phyloP scores from a whole-genome alignment of 2,113 vertebrate species.

The Epinephelus lanceolatus region DNA sequence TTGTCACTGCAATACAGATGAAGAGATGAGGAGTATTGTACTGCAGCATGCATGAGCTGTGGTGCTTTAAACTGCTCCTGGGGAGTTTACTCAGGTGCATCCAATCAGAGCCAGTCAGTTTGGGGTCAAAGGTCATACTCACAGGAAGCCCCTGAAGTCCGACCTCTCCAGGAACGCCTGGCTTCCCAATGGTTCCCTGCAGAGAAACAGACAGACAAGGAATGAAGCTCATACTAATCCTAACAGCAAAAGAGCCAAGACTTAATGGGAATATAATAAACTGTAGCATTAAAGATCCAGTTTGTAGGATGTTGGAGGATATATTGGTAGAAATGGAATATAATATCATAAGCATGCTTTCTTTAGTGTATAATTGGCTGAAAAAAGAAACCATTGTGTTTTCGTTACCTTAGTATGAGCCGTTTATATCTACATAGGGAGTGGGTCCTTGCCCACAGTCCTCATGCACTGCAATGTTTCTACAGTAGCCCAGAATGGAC shows the following conservation, averaged over 20 bases:
- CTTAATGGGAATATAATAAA: not conserved
- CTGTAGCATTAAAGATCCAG: too few relatives aligned
- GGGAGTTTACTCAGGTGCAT: conserved; percentile 52
- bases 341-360: too few relatives aligned
- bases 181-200: conserved; percentile 92
- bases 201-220: conserved; percentile 31
- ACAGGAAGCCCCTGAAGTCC: conserved; percentile 95
- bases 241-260: not conserved
- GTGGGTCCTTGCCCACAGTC: too few relatives aligned
- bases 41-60: not conserved
- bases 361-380: too few relatives aligned
- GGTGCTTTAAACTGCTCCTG: not conserved
- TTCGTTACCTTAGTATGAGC: too few relatives aligned
- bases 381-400: too few relatives aligned
- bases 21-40: not conserved
- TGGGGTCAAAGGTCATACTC: conserved; percentile 81
- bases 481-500: too few relatives aligned
- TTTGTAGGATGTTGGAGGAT: too few relatives aligned
- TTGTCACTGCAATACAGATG: not conserved
- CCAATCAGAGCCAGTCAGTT: conserved; percentile 50
- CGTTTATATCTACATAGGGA: too few relatives aligned
- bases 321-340: too few relatives aligned
- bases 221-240: conserved; percentile 1
- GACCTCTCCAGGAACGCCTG: conserved; percentile 91
- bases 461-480: too few relatives aligned